Evolutionary conservation across 2,113 vertebrate genomes (phyloP).

Genomic region (Jacana jacana): DNA sequence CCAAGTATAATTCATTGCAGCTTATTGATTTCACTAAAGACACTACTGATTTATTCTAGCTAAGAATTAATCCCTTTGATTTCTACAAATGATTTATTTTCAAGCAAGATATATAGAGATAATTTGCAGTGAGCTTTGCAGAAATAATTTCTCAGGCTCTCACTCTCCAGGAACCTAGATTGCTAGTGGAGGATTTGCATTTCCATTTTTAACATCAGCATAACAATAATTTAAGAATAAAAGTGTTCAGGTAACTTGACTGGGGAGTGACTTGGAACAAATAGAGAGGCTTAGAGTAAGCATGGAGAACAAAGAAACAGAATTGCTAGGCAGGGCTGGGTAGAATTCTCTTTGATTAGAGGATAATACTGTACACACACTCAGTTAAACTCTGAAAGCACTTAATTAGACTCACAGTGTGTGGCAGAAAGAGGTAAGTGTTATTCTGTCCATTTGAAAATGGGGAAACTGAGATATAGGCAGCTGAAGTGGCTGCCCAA

Average conservation of each 20-base stretch:
- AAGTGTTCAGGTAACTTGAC: background rate
- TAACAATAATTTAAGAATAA: background rate
- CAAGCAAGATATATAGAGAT: background rate
- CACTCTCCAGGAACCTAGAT: background rate
- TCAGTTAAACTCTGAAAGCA: constrained; percentile 6
- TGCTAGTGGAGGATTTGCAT: constrained; percentile 4
- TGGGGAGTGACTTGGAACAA: background rate
- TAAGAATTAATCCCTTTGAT: constrained; percentile 23
- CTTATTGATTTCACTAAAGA: background rate
- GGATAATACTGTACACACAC: background rate
- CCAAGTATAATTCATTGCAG: background rate
- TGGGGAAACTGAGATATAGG: background rate
- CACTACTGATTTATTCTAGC: constrained; percentile 22
- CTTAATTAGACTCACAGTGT: background rate
- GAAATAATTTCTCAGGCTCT: constrained; percentile 41
- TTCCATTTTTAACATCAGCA: background rate
- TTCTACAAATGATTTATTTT: constrained; percentile 19
- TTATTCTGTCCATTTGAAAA: background rate
- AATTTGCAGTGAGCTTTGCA: background rate
- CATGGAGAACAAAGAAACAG: background rate
- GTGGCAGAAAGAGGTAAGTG: background rate
- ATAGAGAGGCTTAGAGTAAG: background rate
- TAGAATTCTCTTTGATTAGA: constrained; percentile 1
- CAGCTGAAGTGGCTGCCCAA: background rate
- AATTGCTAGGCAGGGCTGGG: background rate